A percentile compares a stretch with the other conserved stretches of the same genome.
Conservation (phyloP, 2,797 vertebrate species). For the Lophotriccus pileatus region DNA sequence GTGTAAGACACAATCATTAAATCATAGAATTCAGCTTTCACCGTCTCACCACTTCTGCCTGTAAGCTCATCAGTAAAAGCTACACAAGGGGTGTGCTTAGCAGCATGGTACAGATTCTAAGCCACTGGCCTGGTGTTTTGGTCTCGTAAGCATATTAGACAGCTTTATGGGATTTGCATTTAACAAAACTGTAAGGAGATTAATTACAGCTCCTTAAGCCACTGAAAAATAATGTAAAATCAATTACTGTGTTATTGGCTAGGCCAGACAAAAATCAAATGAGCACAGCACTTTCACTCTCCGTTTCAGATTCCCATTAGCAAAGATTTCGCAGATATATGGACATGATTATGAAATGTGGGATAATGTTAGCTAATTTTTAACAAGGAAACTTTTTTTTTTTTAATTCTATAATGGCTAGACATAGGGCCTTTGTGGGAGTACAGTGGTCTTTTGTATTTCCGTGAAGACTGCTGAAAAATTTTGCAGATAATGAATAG, state of each 20-base stretch:
- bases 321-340: not conserved
- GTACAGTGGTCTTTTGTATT: not conserved
- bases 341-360: not conserved
- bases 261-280: not conserved
- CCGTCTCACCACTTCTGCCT: not conserved
- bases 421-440: not conserved
- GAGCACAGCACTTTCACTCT: not conserved
- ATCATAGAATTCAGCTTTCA: not conserved
- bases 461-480: conserved; percentile 28
- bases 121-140: not conserved
- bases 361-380: not conserved
- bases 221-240: conserved; percentile 41
- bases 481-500: conserved; percentile 5
- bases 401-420: not conserved
- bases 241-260: conserved; percentile 28
- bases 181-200: conserved; percentile 44
- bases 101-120: not conserved
- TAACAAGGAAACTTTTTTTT: not conserved
- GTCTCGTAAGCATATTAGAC: conserved; percentile 33
- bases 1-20: not conserved
- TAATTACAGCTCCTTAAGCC: conserved; percentile 34
- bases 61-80: not conserved
- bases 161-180: conserved; percentile 38
- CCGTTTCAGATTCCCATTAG: not conserved
- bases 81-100: not conserved